A percentile compares a stretch with the other conserved stretches of the same genome.
Evolutionary conservation across 2,888 invertebrate species (phyloP).

Genomic region (Helobdella robusta): DNA sequence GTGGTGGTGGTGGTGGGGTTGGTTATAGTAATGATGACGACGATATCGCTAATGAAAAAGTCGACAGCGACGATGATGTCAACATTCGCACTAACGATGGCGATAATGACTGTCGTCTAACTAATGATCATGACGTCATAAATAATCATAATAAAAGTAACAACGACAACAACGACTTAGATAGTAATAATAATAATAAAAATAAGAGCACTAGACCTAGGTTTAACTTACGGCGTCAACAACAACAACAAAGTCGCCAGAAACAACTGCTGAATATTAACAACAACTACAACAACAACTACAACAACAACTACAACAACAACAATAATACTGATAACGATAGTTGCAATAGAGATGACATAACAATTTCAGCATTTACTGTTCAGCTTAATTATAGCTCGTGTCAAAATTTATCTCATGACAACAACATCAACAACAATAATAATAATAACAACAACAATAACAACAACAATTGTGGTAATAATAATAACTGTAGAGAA

Average conservation of each 20-base stretch:
- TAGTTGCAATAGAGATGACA: too few species aligned
- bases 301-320: neutral
- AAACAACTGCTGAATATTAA: neutral
- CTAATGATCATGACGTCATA: neutral
- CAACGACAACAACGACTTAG: too few species aligned
- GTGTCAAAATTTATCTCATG: too few species aligned
- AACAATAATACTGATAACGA: too few species aligned
- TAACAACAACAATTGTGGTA: too few species aligned
- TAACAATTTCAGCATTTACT: too few species aligned
- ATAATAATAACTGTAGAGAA: too few species aligned
- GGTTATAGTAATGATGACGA: too few species aligned
- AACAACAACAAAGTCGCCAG: conserved; percentile 2
- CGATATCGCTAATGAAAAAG: neutral
- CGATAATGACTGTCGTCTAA: neutral
- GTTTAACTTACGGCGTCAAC: neutral
- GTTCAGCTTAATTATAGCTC: too few species aligned
- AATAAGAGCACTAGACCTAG: neutral
- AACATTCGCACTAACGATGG: neutral
- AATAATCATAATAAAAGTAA: neutral
- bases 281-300: neutral
- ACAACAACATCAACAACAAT: too few species aligned
- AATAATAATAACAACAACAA: too few species aligned
- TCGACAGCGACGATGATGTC: neutral
- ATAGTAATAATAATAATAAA: neutral
- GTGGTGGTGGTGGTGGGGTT: too few species aligned